Evolutionary conservation across 2,888 invertebrate genomes (phyloP), one percentile per base, ranked within the genome.

Genomic region (Drosophila basisetae): DNA sequence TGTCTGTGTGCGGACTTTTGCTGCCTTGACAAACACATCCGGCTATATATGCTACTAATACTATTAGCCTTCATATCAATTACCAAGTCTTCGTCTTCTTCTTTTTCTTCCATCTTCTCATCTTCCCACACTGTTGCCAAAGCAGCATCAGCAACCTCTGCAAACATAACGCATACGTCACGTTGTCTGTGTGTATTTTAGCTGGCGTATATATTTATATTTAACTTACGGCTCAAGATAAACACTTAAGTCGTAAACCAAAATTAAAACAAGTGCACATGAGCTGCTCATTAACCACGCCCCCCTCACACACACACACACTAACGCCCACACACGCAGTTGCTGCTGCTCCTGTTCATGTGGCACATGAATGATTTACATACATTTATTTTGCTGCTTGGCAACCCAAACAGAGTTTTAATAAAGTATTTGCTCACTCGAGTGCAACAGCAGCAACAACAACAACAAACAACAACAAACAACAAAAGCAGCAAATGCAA

Each of bases 381-480:
- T 56, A 56, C 39, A 56, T 56, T 56, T 56, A 56, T 75, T 72
- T 58, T 62, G 65, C 71, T 71, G 30, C 49, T 52, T 28, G 59
- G 65, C 59, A 39, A 49, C 49, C 55, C 68, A 72, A 82, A 81
- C 89, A 84, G 82, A 80, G 86, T 88, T 83, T 85, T 87, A 90
- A 87, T 87, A 88, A 87, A 87, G 89, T 88, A 87, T 90, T 90
- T 87, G 82, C 83, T 80, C 85, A 83, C 77, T 80, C 84, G 73
- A 86, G 80, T 86, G 86, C 80, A 86, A 76, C 78, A 82, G 74
- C 67, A 78, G 71, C 71, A 76, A 31, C 28, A 68, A 11, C 50
- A 50, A 28, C 28, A 63, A 67, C 56, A 63, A 28, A 74, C 73
- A 66, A 52, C 55, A 61, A 67, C 66, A 69, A 47, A 16, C 47